Conservation (phyloP, 2,888 invertebrate genomes). For the Matsumyia berberina region DNA sequence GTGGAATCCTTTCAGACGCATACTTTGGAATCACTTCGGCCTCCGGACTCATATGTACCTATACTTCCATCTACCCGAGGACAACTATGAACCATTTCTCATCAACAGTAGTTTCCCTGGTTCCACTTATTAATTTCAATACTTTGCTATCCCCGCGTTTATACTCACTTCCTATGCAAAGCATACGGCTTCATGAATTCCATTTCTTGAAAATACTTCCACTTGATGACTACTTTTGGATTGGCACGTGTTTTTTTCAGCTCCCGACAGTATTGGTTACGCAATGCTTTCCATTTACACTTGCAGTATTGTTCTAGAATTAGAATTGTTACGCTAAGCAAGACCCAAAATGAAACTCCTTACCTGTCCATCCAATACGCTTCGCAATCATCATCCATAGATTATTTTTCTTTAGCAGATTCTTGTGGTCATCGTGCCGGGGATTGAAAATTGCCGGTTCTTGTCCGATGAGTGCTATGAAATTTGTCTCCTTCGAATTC, state of each 20-base stretch:
- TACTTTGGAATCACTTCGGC: no score
- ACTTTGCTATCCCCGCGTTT: no score
- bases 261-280: constrained; percentile 83
- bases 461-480: constrained; percentile 81
- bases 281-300: constrained; percentile 83
- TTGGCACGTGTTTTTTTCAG: constrained; percentile 81
- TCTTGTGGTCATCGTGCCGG: constrained; percentile 81
- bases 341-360: constrained; percentile 11
- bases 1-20: no score
- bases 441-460: constrained; percentile 82
- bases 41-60: no score
- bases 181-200: constrained; percentile 82
- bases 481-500: constrained; percentile 80
- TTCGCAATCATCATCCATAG: constrained; percentile 81
- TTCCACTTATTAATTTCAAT: no score
- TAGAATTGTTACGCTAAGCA: background rate
- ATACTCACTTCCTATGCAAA: constrained; percentile 81
- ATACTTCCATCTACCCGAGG: no score
- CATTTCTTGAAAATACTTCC: constrained; percentile 82
- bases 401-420: constrained; percentile 80
- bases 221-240: constrained; percentile 80
- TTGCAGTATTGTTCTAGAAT: constrained; percentile 81
- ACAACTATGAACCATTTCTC: no score
- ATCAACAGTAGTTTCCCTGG: no score
- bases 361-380: constrained; percentile 81